A percentile compares a stretch with the other conserved stretches of the same genome.
These are phyloP conservation scores for Mus minutoides DNA, from an alignment of 2,797 vertebrate species.

Conservation along the genomic window DNA sequence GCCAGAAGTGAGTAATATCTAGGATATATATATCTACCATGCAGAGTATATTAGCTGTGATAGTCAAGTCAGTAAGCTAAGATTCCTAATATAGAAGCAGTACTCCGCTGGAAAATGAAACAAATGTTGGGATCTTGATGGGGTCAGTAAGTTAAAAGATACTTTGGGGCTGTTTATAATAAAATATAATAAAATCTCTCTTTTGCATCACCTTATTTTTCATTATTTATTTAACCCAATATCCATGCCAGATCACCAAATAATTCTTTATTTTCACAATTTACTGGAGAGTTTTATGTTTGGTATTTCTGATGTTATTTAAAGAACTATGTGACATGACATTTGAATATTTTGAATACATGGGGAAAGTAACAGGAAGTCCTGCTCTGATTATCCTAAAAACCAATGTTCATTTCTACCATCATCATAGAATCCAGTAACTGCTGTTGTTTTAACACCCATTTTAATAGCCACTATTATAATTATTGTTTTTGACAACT, in stretches of 20 bases:
- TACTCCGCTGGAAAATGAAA: background rate
- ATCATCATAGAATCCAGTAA: background rate
- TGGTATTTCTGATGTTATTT: background rate
- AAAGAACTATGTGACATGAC: background rate
- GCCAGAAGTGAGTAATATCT: background rate
- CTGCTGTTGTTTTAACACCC: background rate
- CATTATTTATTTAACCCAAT: background rate
- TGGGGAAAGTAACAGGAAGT: background rate
- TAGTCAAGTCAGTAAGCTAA: background rate
- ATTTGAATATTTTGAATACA: background rate
- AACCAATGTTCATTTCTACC: too few species aligned
- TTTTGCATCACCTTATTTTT: background rate
- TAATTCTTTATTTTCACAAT: background rate
- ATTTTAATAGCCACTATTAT: background rate
- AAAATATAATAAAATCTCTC: background rate
- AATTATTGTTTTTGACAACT: background rate
- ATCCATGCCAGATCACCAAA: background rate
- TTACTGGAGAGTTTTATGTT: background rate
- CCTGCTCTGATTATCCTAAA: background rate
- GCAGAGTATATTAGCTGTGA: too few species aligned
- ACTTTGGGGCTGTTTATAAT: background rate
- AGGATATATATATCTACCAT: background rate
- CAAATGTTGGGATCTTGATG: background rate
- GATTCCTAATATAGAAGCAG: background rate
- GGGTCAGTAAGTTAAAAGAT: background rate